Evolutionary conservation across 2,888 invertebrate species (phyloP), one percentile per base, ranked within the genome.

Genomic region (Nycteola revayana): DNA sequence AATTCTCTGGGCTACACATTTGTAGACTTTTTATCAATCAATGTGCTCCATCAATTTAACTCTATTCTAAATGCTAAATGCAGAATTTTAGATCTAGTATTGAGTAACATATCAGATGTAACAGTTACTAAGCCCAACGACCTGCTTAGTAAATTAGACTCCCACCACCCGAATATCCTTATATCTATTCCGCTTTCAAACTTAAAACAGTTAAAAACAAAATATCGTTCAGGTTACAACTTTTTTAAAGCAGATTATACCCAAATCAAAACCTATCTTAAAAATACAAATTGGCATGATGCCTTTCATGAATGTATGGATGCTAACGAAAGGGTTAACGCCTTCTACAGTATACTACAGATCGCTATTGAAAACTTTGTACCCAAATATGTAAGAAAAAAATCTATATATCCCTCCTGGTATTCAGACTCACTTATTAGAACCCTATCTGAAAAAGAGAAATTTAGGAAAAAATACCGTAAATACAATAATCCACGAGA

Each of bases 231-330:
- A 9, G 32, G 23, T 9, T 27, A 20, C 9, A 33, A 33, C 17
- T 22, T 29, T 11, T 29, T 28, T 20, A 17, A 28, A 29, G 29
- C 29, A 1, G 29, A 29, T n/a, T 29, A 11, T 11, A n/a, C n/a
- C n/a, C 24, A 25, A 9, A 25, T 25, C 9, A 25, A 18, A 20
- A 25, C 6, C 1, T 1, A 31, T 9, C 31, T 31, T 20, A 18
- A 20, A 24, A 25, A 31, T 5, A 14, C 20, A 8, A 25, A 31
- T 20, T 31, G 31, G 31, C 3, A 9, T 10, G 7, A 10, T 8
- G 9, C 10, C 2, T 31, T 31, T 20, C 14, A 31, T 14, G 9
- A 31, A 9, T 25, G 25, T 25, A 8, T 31, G 4, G 10, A 31
- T 20, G 10, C 6, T 25, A 31, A 31, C 6, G 20, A 31, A 20